Evolutionary conservation across 2,113 vertebrate species (phyloP), one percentile per base, ranked within the genome.

Genomic region (Hyperoodon ampullatus): DNA sequence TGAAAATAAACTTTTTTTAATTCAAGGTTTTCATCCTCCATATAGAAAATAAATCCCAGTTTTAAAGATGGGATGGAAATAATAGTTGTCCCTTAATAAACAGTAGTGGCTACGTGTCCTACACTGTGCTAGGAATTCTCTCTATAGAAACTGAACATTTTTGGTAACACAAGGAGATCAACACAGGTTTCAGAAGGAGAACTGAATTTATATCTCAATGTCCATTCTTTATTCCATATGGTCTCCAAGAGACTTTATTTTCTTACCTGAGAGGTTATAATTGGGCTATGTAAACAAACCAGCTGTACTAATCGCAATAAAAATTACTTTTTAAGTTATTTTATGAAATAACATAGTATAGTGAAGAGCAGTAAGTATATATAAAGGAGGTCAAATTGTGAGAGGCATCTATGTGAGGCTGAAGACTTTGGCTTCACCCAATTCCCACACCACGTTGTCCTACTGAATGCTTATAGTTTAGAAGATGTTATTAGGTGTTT

Each of bases 361-460:
- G 5, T 75, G 44, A 82, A 75, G 33, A 50, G 1, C 2, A 58
- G 7, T 58, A 81, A 66, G 5, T 53, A 65, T 28, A 61, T 1
- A 74, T 23, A 39, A 1, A 63, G 47, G 18, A 86, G 21, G 16
- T 5, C 2, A 47, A 39, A 47, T 4, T 47, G 14, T 60, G 9
- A 71, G 18, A 12, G 1, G 3, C 5, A 0, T 55, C 53, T 24
- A 2, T 28, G 16, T 9, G 13, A 63, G 26, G 47, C 26, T 47
- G 24, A 82, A 68, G 30, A 88, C 80, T 19, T 14, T 89, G n/a
- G 39, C 28, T 23, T 71, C 24, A 66, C 3, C 18, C 12, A 88
- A 35, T 33, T 81, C 28, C 16, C 9, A 39, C 0, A 87, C 1
- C 13, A 35, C 2, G 1, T 35, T 16, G 19, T 50, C 42, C 6